Evolutionary conservation across 2,797 vertebrate genomes (phyloP), one percentile per base, ranked within the genome.

Genomic region (Neomorphus geoffroyi): DNA sequence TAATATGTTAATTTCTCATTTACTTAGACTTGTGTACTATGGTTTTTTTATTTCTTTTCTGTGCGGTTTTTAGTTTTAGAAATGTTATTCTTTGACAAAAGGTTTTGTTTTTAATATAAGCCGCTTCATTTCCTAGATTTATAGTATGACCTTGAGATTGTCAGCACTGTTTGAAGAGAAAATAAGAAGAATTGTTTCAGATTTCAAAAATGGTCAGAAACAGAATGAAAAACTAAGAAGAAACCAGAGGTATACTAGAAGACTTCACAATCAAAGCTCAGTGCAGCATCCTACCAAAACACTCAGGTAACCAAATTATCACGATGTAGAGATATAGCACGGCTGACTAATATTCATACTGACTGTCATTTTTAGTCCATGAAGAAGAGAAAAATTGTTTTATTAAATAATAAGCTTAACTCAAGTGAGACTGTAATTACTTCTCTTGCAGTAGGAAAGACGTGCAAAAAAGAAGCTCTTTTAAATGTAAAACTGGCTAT

Each of bases 141-240:
- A 99, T 82, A 99, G 99, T 35, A 99, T 99, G 99, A 99, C 99
- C 12, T 96, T 99, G 97, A 98, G 99, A 58, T 97, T 99, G 58
- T 99, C 99, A 61, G 99, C 99, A 18, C 98, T 99, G 88, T 99
- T 99, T 78, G 99, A 99, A 96, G 99, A 99, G 97, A 98, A 98
- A 90, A 99, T 99, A 96, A 97, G 98, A 95, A 98, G 98, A 92
- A 98, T 99, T 92, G 98, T 98, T 96, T 99, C 98, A 0, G 99
- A 99, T 92, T 99, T 99, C 97, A 99, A 98, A 98, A 98, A 98
- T 13, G 98, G 98, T n/a, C 96, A 99, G 78, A 99, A 99, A 95
- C 98, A 98, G 96, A 99, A 97, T 24, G 98, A 98, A 58, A 98
- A 98, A 96, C 97, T 99, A 35, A 97, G 98, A 48, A 98, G 98